These are phyloP conservation scores for Aix galericulata DNA, from an alignment of 2,113 vertebrate genomes.

Conservation along the genomic window DNA sequence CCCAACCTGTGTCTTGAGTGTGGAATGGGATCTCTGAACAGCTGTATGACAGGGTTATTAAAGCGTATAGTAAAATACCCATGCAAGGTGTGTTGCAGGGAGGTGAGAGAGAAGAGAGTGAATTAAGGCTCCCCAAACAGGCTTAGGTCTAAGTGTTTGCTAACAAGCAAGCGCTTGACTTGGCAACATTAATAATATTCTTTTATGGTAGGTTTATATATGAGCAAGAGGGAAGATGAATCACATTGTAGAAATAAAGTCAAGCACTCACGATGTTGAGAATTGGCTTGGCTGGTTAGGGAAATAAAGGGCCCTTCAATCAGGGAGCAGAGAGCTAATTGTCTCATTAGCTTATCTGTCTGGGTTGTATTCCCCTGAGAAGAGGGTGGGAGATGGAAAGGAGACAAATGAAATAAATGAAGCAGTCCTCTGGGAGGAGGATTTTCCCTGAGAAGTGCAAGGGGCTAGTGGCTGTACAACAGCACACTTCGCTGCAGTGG, in stretches of 20 bases:
- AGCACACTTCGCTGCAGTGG: not conserved
- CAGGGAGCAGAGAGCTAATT: slow-evolving; percentile 61
- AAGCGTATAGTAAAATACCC: not conserved
- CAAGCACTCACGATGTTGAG: not conserved
- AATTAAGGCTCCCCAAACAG: slow-evolving; percentile 21
- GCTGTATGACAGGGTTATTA: not conserved
- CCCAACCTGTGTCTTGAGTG: not conserved
- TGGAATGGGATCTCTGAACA: not conserved
- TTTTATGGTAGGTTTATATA: slow-evolving; percentile 41
- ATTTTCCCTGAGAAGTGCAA: not conserved
- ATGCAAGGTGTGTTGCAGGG: not conserved
- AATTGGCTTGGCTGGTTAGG: slow-evolving; percentile 54
- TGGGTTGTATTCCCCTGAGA: slow-evolving; percentile 48
- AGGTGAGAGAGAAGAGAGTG: not conserved
- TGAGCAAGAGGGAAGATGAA: slow-evolving; percentile 47
- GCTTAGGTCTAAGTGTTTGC: slow-evolving; percentile 35
- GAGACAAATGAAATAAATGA: slow-evolving; percentile 52
- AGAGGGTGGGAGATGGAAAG: slow-evolving; percentile 39
- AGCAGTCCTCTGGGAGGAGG: slow-evolving; percentile 17
- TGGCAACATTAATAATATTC: slow-evolving; percentile 51
- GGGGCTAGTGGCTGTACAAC: not conserved
- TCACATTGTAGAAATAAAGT: slow-evolving; percentile 54
- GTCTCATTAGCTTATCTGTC: slow-evolving; percentile 71
- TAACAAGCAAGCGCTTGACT: slow-evolving; percentile 19
- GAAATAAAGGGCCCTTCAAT: slow-evolving; percentile 68